Evolutionary conservation across 2,797 vertebrate species (phyloP).

Genomic region (Eulemur rubriventer): DNA sequence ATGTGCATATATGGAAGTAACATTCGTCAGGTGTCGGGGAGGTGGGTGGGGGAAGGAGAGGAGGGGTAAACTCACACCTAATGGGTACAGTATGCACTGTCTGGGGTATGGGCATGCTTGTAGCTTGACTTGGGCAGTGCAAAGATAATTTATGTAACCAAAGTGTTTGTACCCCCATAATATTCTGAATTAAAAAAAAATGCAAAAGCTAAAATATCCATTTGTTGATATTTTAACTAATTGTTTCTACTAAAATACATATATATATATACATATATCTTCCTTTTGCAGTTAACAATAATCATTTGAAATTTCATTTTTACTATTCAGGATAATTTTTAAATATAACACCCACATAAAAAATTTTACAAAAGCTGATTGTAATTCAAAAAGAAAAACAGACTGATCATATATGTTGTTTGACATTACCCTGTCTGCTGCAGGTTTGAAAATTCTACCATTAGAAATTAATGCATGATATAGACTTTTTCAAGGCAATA

Average conservation of each 20-base stretch:
- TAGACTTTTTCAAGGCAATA: background rate
- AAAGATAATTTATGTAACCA: too few relatives aligned
- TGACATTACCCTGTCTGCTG: background rate
- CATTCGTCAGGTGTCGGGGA: too few relatives aligned
- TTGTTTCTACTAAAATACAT: background rate
- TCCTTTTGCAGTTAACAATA: background rate
- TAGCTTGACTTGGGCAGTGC: too few relatives aligned
- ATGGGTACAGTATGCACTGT: too few relatives aligned
- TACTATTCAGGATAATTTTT: background rate
- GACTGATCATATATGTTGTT: background rate
- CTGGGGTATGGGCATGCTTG: too few relatives aligned
- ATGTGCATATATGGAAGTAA: too few relatives aligned
- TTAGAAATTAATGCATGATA: background rate
- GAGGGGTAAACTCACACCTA: too few relatives aligned
- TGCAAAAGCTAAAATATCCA: background rate
- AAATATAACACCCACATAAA: background rate
- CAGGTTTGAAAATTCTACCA: background rate
- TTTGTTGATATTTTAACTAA: background rate
- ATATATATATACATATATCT: background rate
- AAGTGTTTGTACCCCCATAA: too few relatives aligned
- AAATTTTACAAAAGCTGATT: background rate
- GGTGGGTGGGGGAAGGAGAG: too few relatives aligned
- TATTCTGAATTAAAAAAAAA: background rate
- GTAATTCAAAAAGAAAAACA: background rate
- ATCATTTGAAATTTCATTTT: background rate